Conservation (phyloP, 2,797 vertebrate species). For the Threskiornis aethiopicus region DNA sequence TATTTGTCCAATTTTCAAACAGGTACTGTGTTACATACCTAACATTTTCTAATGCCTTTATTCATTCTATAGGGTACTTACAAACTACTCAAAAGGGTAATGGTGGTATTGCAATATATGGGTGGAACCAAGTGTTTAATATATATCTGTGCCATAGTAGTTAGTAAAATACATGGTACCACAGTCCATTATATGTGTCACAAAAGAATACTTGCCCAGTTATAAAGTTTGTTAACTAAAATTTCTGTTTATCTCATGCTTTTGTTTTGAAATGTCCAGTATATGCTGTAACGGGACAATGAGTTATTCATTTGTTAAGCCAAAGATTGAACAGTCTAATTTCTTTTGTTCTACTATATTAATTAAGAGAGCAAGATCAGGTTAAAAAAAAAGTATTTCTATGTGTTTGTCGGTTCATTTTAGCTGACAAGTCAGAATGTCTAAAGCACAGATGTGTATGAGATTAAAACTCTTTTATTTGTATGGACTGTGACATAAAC, state of each 20-base stretch:
- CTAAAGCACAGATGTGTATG: background rate
- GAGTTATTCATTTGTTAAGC: background rate
- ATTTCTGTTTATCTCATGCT: background rate
- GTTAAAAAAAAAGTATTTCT: background rate
- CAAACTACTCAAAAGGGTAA: background rate
- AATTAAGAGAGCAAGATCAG: background rate
- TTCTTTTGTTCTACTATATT: background rate
- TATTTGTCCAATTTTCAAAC: background rate
- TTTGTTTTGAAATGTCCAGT: background rate
- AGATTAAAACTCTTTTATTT: background rate
- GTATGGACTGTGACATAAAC: background rate
- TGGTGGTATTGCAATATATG: background rate
- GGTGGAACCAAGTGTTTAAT: background rate
- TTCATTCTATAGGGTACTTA: background rate
- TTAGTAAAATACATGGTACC: background rate
- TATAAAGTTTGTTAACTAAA: background rate
- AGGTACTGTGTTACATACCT: background rate
- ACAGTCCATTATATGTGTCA: background rate
- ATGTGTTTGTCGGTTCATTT: background rate
- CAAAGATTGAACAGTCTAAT: background rate
- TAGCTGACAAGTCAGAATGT: background rate
- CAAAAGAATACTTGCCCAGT: background rate
- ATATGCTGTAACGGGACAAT: background rate
- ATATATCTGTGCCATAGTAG: background rate
- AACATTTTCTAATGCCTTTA: background rate